phyloP scores from a whole-genome alignment of 1,140 invertebrate species.

The Dermatophagoides farinae region DNA sequence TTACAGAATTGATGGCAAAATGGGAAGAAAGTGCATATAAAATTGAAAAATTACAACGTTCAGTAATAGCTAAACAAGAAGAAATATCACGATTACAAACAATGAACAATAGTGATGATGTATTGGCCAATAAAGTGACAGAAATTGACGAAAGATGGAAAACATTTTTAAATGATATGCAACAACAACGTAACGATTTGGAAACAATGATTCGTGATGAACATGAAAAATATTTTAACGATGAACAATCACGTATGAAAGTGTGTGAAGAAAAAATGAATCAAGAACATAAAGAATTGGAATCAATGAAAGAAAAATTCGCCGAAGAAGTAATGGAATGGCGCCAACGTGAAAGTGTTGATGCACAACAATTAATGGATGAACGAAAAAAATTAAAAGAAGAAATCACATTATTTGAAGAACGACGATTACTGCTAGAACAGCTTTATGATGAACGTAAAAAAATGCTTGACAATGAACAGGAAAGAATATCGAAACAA shows the following conservation, averaged over 20 bases:
- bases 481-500: background rate
- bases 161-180: background rate
- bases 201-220: background rate
- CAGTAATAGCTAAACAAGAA: slow-evolving; percentile 8
- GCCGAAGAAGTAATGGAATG: background rate
- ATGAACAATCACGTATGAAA: background rate
- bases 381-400: background rate
- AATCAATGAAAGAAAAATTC: background rate
- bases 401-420: background rate
- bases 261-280: background rate
- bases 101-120: background rate
- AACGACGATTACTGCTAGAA: background rate
- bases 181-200: background rate
- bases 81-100: slow-evolving; percentile 8
- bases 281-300: background rate
- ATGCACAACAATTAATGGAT: background rate
- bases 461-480: slow-evolving; percentile 1
- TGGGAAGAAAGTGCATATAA: slow-evolving; percentile 11
- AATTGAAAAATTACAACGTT: slow-evolving; percentile 11
- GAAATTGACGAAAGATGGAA: slow-evolving; percentile 12
- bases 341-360: background rate
- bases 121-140: background rate
- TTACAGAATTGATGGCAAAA: slow-evolving; percentile 8
- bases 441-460: slow-evolving; percentile 8
- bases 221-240: background rate